Percentiles rank a stretch among this genome's conserved stretches.
These are phyloP conservation scores for Pseudolaguvia tuberculata DNA, from an alignment of 2,113 vertebrate species.

Conservation along the genomic window DNA sequence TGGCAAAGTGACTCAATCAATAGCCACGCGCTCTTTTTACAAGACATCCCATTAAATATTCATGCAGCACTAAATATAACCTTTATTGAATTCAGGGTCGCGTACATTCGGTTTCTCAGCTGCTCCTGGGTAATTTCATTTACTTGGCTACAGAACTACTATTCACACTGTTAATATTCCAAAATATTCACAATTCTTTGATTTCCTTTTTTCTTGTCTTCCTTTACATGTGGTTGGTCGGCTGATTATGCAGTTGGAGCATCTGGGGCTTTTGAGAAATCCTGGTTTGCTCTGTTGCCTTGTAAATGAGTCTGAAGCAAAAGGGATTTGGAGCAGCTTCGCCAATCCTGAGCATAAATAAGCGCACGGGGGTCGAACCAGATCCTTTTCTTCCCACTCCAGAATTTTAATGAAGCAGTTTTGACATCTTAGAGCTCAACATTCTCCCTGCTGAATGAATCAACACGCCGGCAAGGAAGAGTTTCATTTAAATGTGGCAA, in stretches of 20 bases:
- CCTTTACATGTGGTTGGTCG: conserved; percentile 11
- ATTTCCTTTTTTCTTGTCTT: background rate
- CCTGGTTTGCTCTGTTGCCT: conserved; percentile 35
- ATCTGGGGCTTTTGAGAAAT: conserved; percentile 32
- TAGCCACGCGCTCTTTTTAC: background rate
- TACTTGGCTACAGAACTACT: background rate
- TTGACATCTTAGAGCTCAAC: background rate
- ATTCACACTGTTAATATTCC: conserved; percentile 5
- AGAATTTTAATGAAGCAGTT: conserved; percentile 34
- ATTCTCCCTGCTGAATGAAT: background rate
- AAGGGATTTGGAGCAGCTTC: conserved; percentile 29
- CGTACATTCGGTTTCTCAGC: background rate
- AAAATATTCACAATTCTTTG: conserved; percentile 3
- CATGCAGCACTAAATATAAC: conserved; percentile 6
- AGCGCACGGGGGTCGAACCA: conserved; percentile 29
- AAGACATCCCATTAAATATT: conserved; percentile 24
- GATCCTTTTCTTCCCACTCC: conserved; percentile 13
- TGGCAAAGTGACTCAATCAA: conserved; percentile 32
- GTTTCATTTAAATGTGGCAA: conserved; percentile 10
- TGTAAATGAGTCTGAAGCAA: conserved; percentile 41
- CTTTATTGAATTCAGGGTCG: conserved; percentile 10
- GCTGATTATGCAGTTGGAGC: conserved; percentile 37
- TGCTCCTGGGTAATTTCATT: background rate
- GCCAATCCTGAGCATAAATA: conserved; percentile 33
- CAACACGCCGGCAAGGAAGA: background rate